Evolutionary conservation across 2,113 vertebrate species (phyloP), one percentile per base, ranked within the genome.

Genomic region (Scomber japonicus): DNA sequence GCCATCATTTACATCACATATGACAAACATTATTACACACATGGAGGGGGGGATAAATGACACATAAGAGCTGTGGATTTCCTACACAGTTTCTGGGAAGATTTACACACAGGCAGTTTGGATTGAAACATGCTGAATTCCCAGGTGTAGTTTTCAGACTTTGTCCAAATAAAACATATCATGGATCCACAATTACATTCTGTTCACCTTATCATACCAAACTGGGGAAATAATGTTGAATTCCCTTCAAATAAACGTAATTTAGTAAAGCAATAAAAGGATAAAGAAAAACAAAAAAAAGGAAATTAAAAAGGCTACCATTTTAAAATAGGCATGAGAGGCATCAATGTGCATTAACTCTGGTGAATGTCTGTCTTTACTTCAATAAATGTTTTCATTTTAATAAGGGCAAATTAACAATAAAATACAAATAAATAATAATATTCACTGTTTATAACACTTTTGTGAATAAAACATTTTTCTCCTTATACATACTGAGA

Each of bases 1-100:
- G 93, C 86, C 63, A 89, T 91, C 90, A 92, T 94, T 83, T 90
- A 94, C 92, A 93, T 93, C 83, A 90, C 90, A 83, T 87, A 92
- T 72, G 84, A 93, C 81, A 71, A 91, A 86, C 82, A 81, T 84
- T 71, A 63, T 81, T 66, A 89, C 87, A 88, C 81, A 90, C 70
- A 90, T 56, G 70, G 51, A 27, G 57, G 88, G 80, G 49, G 31
- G 27, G 55, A 78, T 76, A 80, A 84, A 93, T 93, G 93, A 94
- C 80, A 68, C 9, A 50, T 27, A 85, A 87, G 75, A 87, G 69
- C 82, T 81, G 80, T 84, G 70, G 57, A 83, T 82, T 83, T 84
- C 81, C 72, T 78, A 85, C 79, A 89, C 54, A 76, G 54, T 73
- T 64, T 84, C 62, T 69, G 55, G 84, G 60, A 84, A 63, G 62